A percentile compares a stretch with the other conserved stretches of the same genome.
Conservation (phyloP, 2,113 vertebrate genomes). For the Telmatochromis brichardi region DNA sequence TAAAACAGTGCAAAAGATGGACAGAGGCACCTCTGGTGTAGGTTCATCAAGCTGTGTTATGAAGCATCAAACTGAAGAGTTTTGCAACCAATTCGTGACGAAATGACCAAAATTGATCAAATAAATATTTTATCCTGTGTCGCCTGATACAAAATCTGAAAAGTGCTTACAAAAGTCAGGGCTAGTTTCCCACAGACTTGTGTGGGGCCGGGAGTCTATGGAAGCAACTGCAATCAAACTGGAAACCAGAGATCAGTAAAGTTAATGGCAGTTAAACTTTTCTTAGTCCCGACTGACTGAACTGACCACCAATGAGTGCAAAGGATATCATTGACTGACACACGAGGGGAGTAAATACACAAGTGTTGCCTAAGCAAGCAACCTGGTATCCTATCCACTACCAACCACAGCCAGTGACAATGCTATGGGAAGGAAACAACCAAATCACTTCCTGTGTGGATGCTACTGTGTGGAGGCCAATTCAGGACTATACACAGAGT, state of each 20-base stretch:
- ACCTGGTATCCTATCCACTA: background rate
- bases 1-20: background rate
- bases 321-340: background rate
- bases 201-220: background rate
- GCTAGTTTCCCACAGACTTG: background rate
- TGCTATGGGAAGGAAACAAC: background rate
- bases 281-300: background rate
- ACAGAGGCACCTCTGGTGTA: background rate
- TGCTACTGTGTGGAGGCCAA: background rate
- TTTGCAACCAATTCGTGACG: background rate
- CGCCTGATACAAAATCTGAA: background rate
- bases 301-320: background rate
- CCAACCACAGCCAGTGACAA: background rate
- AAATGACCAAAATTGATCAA: background rate
- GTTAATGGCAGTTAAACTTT: background rate
- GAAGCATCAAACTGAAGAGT: background rate
- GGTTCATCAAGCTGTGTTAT: background rate
- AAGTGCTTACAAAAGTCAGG: background rate
- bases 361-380: background rate
- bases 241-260: background rate
- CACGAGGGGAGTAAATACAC: background rate
- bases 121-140: background rate
- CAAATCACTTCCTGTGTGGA: background rate
- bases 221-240: background rate
- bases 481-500: background rate